Base-by-base conservation (phyloP, 2,888 invertebrate species). In the Drosophila rubida region DNA sequence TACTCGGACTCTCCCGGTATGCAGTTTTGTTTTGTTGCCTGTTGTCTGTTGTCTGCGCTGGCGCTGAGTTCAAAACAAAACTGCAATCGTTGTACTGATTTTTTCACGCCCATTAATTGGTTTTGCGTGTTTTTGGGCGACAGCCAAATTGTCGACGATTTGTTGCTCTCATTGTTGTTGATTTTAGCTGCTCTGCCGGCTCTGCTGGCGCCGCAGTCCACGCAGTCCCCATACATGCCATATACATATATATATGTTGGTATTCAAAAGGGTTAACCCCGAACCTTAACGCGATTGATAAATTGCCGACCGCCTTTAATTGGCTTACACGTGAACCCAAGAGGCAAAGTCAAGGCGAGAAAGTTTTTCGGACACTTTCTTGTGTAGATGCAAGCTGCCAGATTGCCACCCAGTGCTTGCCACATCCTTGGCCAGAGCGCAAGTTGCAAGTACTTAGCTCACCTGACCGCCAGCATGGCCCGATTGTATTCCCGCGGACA, bases 101-200 rank as follows among this genome's bases (percentile, higher is more conserved):
- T 83, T 75, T 84, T 87, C 85, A 85, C 84, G 84, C 87, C 84
- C 87, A 78, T 84, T 85, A 85, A 87, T 87, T 87, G 87, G 80
- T 78, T 85, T 87, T 87, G 80, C 84, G 85, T 87, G 84, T 87
- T 78, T 71, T 74, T 69, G 60, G 69, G 57, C 69, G 86, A 86
- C 84, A 86, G 87, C 68, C 84, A 82, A 82, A 82, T 85, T 85
- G 81, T 75, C 86, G 86, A 78, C 83, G 83, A 82, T 83, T 86
- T 81, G 84, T 83, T 67, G 81, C 68, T 58, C 50, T 61, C 49
- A 62, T 67, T 76, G 72, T 67, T 67, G 50, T 62, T 44, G 64
- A 37, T 57, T 44, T 32, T 69, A 45, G 23, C 46, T 30, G 61
- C 63, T 72, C 75, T 68, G 58, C 62, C 58, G 4, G n/a, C 32